Evolutionary conservation across 2,113 vertebrate genomes (phyloP).

Genomic region (Daphoenositta chrysoptera): DNA sequence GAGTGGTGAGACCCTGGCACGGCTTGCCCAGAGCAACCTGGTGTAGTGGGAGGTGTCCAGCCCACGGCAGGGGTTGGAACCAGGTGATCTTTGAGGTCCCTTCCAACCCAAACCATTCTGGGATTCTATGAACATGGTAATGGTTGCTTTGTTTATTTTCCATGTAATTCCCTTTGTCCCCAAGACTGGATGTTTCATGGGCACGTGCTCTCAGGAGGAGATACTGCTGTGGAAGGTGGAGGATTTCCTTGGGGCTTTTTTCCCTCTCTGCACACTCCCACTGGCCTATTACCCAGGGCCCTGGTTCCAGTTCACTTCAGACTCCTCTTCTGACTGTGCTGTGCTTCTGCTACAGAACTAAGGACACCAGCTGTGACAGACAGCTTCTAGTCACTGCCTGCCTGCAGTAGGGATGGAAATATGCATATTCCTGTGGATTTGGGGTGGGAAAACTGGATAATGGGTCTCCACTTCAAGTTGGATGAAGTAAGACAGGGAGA

Average conservation of each 20-base stretch:
- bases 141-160: background rate
- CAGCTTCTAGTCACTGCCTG: background rate
- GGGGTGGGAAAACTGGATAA: background rate
- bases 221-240: background rate
- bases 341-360: background rate
- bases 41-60: background rate
- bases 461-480: background rate
- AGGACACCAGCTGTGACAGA: background rate
- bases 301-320: background rate
- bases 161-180: background rate
- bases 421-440: background rate
- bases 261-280: background rate
- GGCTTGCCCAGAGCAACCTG: background rate
- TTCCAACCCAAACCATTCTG: background rate
- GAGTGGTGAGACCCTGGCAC: background rate
- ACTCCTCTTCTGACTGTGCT: background rate
- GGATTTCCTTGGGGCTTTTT: rapidly evolving
- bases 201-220: background rate
- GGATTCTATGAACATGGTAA: rapidly evolving
- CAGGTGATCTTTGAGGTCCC: background rate
- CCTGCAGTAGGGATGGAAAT: background rate
- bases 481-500: background rate
- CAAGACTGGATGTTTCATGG: background rate
- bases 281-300: background rate
- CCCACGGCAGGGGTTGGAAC: background rate